These are phyloP conservation scores for Rallus limicola DNA, from an alignment of 2,113 vertebrate species.

Conservation along the genomic window DNA sequence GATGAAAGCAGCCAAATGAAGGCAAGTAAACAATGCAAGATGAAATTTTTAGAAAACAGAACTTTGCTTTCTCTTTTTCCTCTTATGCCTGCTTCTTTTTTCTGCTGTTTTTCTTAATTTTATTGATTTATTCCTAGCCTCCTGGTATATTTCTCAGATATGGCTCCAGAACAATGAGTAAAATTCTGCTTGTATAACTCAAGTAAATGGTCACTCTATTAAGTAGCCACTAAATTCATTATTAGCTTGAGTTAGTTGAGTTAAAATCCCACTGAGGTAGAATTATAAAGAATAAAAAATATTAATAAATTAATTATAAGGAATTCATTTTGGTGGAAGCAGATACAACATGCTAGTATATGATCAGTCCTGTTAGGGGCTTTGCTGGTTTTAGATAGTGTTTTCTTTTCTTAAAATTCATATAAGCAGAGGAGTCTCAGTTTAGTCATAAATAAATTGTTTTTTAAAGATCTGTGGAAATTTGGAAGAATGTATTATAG, in stretches of 20 bases:
- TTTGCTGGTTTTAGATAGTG: background rate
- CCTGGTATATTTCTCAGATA: background rate
- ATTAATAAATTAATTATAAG: background rate
- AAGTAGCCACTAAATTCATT: background rate
- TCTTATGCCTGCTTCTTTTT: background rate
- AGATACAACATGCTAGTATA: background rate
- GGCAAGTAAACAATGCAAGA: background rate
- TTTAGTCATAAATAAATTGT: background rate
- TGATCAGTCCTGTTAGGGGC: background rate
- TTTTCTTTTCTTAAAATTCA: background rate
- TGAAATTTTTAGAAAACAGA: background rate
- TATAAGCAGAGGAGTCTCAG: background rate
- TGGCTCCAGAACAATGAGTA: background rate
- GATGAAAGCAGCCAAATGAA: conserved; percentile 40
- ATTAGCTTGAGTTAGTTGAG: background rate
- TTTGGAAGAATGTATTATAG: background rate
- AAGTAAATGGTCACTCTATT: background rate
- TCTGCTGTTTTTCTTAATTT: background rate
- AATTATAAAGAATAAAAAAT: too few relatives aligned
- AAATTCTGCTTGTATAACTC: background rate
- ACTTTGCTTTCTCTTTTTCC: background rate
- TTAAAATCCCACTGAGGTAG: background rate
- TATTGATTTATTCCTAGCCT: background rate
- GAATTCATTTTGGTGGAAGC: background rate
- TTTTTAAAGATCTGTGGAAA: background rate